A percentile compares a stretch with the other conserved stretches of the same genome.
These are phyloP conservation scores for Agelaius tricolor DNA, from an alignment of 2,113 vertebrate species.

Conservation along the genomic window DNA sequence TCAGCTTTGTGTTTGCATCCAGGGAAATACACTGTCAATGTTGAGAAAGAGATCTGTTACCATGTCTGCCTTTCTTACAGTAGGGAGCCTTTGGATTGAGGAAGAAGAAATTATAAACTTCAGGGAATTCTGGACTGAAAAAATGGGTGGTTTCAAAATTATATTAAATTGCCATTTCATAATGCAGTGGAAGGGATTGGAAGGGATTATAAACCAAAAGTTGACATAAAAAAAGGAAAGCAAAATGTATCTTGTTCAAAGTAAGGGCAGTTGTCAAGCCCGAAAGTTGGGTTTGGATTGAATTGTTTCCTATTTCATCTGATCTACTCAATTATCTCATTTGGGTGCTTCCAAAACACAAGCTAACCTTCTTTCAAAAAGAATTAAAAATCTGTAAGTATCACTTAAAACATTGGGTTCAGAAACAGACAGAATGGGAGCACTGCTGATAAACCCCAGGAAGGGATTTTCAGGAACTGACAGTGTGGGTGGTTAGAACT, in stretches of 20 bases:
- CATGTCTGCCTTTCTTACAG: background rate
- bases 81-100: background rate
- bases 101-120: background rate
- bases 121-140: background rate
- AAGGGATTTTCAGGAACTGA: constrained; percentile 26
- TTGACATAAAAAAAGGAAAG: background rate
- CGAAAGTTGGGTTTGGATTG: background rate
- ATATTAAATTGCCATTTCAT: background rate
- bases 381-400: background rate
- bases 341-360: background rate
- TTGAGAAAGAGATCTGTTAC: background rate
- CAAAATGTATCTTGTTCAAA: background rate
- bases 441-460: background rate
- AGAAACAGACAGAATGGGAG: constrained; percentile 16
- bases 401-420: background rate
- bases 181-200: background rate
- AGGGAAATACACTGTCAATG: background rate
- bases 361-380: background rate
- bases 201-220: background rate
- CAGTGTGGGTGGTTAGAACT: background rate
- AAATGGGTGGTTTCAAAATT: background rate
- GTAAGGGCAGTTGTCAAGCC: background rate
- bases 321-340: background rate
- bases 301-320: background rate
- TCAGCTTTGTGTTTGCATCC: background rate